phyloP scores from a whole-genome alignment of 53 echinoderm and acorn worm genomes.

The Arbacia lixula region DNA sequence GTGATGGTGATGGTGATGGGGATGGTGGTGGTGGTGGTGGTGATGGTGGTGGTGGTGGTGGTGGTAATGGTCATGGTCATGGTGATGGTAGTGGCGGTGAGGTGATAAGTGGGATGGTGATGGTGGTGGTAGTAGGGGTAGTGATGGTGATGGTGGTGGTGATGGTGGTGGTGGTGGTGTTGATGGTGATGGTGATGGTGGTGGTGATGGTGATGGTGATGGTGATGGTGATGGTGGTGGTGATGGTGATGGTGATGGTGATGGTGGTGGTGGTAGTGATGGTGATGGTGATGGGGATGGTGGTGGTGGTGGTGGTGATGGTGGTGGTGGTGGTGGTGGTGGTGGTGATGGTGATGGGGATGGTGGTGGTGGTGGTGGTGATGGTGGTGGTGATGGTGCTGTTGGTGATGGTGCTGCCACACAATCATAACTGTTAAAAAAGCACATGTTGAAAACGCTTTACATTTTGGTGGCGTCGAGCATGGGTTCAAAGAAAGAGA shows the following conservation, averaged over 20 bases:
- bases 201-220: background rate
- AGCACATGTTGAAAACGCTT: no score
- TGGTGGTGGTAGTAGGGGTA: no score
- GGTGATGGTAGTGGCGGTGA: no score
- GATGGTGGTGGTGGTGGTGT: no score
- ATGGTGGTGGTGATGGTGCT: background rate
- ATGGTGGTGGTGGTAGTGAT: background rate
- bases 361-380: background rate
- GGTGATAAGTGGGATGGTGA: no score
- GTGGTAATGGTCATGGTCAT: no score
- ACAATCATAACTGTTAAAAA: no score
- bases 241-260: background rate
- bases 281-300: background rate
- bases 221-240: background rate
- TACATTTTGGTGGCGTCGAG: no score
- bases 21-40: background rate
- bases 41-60: background rate
- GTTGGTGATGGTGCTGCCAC: background rate
- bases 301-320: background rate
- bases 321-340: background rate
- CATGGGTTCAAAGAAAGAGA: no score
- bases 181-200: background rate
- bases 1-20: background rate
- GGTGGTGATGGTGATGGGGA: background rate
- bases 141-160: no score